A percentile compares a stretch with the other conserved stretches of the same genome.
phyloP scores from a whole-genome alignment of 2,888 invertebrate species.

The Antheraea yamamai region DNA sequence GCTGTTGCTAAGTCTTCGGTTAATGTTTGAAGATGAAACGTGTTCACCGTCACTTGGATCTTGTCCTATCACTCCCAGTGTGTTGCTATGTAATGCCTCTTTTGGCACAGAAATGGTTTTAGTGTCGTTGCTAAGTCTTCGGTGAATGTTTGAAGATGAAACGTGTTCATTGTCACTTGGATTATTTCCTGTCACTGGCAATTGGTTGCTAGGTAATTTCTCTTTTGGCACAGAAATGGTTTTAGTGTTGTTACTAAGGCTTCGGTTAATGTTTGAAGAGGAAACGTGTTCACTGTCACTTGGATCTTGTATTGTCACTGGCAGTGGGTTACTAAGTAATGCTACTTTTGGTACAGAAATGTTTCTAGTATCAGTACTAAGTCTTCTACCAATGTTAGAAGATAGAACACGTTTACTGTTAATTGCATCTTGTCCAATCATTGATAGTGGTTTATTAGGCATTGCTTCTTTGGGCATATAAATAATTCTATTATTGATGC shows the following conservation, averaged over 20 bases:
- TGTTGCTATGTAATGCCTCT: neutral
- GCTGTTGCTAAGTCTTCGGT: neutral
- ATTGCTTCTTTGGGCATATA: neutral
- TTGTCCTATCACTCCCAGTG: neutral
- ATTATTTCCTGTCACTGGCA: neutral
- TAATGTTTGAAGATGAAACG: neutral
- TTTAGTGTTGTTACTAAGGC: neutral
- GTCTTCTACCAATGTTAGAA: neutral
- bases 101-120: neutral
- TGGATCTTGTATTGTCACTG: neutral
- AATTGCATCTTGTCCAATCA: neutral
- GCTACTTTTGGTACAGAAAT: neutral
- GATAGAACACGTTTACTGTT: neutral
- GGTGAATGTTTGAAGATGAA: neutral
- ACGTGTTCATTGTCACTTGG: neutral
- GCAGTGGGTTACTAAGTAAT: neutral
- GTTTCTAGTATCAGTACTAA: neutral
- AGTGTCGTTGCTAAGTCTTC: neutral
- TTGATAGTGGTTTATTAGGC: neutral
- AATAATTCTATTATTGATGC: neutral
- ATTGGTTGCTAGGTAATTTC: neutral
- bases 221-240: neutral
- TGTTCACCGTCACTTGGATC: neutral
- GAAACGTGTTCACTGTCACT: neutral
- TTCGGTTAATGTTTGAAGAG: neutral